Conservation (phyloP, 2,888 invertebrate species). For the Cyaniris semiargus region DNA sequence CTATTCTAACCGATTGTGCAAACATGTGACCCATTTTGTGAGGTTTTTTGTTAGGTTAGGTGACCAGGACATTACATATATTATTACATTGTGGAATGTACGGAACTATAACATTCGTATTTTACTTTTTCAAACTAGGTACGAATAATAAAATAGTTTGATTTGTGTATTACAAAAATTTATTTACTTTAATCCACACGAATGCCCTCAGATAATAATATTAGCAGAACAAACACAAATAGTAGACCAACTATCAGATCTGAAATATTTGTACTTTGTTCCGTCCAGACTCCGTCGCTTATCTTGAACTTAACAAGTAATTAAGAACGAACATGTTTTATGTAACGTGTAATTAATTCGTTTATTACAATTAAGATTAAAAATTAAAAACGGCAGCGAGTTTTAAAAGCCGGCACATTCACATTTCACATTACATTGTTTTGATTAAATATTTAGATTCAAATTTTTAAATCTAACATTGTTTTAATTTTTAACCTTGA, state of each 20-base stretch:
- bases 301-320: not conserved
- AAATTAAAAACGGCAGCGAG: not conserved
- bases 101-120: too few species aligned
- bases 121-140: too few species aligned
- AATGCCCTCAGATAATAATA: too few species aligned
- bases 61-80: not conserved
- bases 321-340: not conserved
- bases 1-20: not conserved
- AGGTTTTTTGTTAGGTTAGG: conserved; percentile 3
- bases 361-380: conserved; percentile 24
- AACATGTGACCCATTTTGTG: not conserved
- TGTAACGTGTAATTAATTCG: not conserved
- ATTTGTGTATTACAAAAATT: too few species aligned
- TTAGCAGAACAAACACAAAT: not conserved
- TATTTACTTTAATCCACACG: not conserved
- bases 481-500: not conserved
- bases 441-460: not conserved
- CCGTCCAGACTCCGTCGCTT: not conserved
- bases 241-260: not conserved
- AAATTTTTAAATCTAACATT: not conserved
- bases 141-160: too few species aligned
- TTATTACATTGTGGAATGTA: not conserved
- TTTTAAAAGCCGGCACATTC: not conserved
- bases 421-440: not conserved
- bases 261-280: not conserved